A percentile compares a stretch with the other conserved stretches of the same genome.
Conservation (phyloP, 2,113 vertebrate species). For the Phalacrocorax aristotelis region DNA sequence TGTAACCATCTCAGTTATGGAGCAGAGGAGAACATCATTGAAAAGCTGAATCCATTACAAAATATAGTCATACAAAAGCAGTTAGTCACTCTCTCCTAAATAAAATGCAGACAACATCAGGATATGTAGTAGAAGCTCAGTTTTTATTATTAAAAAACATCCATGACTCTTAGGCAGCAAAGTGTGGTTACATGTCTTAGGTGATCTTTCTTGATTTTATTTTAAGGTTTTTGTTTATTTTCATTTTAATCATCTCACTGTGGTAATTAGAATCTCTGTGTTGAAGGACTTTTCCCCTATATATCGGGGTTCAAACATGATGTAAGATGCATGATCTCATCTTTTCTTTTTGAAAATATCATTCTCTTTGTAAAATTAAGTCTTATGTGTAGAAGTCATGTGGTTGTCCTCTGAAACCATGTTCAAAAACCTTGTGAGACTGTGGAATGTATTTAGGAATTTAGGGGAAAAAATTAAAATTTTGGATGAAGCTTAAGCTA, state of each 20-base stretch:
- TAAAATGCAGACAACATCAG: not conserved
- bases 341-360: not conserved
- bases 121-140: not conserved
- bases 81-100: not conserved
- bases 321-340: not conserved
- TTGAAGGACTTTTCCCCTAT: not conserved
- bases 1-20: not conserved
- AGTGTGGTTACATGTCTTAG: not conserved
- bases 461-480: not conserved
- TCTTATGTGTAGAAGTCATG: not conserved
- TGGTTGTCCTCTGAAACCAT: not conserved
- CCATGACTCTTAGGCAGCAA: no score
- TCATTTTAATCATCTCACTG: not conserved
- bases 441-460: not conserved
- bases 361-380: not conserved
- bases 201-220: not conserved
- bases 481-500: not conserved
- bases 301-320: not conserved
- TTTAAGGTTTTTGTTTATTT: not conserved
- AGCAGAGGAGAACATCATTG: not conserved
- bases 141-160: not conserved
- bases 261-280: not conserved
- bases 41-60: not conserved
- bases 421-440: not conserved
- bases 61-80: not conserved